These are phyloP conservation scores for Drosophila trapezifrons DNA, from an alignment of 1,140 invertebrate genomes.

Conservation along the genomic window DNA sequence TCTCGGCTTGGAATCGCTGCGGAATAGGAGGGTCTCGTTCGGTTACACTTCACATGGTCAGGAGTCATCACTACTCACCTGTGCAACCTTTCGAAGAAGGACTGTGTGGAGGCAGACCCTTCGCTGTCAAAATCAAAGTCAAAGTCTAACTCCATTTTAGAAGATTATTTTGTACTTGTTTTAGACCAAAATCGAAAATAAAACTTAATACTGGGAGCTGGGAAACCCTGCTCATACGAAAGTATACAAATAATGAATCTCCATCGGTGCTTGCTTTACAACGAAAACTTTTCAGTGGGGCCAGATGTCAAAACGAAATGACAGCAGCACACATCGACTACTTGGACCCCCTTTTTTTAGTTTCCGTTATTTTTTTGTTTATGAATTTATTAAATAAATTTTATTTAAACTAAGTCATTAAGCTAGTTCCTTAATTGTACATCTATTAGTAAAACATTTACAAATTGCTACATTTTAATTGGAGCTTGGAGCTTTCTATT, in stretches of 20 bases:
- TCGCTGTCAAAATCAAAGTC: not conserved
- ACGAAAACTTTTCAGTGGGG: constrained; percentile 3
- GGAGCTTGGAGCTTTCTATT: no score
- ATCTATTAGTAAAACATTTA: no score
- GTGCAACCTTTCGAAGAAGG: not conserved
- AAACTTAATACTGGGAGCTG: not conserved
- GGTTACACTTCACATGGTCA: not conserved
- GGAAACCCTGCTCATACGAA: not conserved
- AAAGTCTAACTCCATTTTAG: not conserved
- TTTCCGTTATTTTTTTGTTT: not conserved
- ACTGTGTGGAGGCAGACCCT: not conserved
- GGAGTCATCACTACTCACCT: not conserved
- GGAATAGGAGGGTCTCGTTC: not conserved
- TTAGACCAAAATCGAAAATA: no score
- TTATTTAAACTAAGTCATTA: not conserved
- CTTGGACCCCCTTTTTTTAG: not conserved
- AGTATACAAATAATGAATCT: not conserved
- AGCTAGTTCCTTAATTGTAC: no score
- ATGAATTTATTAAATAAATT: no score
- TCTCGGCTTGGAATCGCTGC: not conserved
- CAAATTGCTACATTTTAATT: no score
- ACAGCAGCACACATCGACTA: not conserved
- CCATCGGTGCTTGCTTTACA: not conserved
- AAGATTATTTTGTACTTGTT: not conserved
- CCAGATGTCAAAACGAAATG: not conserved